phyloP scores from a whole-genome alignment of 2,797 vertebrate genomes.

The Myiotriccus ornatus region DNA sequence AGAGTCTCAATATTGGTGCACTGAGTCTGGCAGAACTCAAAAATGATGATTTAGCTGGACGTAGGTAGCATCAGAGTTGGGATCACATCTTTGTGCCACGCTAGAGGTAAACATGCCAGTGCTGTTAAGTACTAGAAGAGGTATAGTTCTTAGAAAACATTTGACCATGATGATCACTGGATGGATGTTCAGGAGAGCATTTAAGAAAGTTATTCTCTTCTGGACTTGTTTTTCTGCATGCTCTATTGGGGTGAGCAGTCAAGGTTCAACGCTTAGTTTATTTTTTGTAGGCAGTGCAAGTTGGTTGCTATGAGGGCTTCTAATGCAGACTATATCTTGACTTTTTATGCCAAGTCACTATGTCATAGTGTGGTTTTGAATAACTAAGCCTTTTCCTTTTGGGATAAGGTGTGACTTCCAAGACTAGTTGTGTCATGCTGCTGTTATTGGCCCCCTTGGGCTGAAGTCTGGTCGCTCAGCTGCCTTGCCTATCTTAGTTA shows the following conservation, averaged over 20 bases:
- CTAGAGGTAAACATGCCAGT: background rate
- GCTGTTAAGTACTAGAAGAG: background rate
- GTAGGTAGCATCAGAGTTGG: rapidly evolving
- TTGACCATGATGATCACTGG: background rate
- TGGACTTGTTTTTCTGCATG: background rate
- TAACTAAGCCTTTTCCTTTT: background rate
- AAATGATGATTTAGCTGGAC: background rate
- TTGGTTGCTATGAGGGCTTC: background rate
- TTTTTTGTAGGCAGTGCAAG: background rate
- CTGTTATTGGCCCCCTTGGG: background rate
- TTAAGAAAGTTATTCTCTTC: background rate
- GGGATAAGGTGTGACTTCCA: background rate
- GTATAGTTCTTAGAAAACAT: background rate
- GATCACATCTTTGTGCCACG: background rate
- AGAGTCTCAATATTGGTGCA: background rate
- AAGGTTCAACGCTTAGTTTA: background rate
- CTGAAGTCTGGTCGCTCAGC: background rate
- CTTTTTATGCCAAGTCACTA: background rate
- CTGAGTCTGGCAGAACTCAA: background rate
- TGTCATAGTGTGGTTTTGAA: background rate
- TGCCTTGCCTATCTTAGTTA: background rate
- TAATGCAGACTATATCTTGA: background rate
- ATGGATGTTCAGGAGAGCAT: background rate
- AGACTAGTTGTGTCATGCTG: background rate
- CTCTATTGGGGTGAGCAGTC: background rate